A percentile compares a stretch with the other conserved stretches of the same genome.
These are phyloP conservation scores for Linnaemya tessellans DNA, from an alignment of 2,888 invertebrate genomes.

Conservation along the genomic window DNA sequence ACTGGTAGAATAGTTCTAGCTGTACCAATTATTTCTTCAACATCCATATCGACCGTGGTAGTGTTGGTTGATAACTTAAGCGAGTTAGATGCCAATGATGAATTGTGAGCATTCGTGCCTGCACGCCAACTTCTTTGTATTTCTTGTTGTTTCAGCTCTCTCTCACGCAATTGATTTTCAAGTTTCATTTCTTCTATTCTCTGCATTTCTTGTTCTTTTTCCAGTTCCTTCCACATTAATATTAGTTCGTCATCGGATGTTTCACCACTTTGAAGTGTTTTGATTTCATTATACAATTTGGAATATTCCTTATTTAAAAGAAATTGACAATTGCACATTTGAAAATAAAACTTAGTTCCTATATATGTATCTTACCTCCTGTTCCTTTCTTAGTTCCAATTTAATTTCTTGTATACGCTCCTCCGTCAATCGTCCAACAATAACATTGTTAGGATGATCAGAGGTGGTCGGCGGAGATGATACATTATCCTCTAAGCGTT, in stretches of 20 bases:
- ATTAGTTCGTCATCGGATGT: constrained; percentile 89
- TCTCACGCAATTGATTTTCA: constrained; percentile 81
- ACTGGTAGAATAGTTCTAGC: constrained; percentile 56
- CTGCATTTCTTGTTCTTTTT: constrained; percentile 88
- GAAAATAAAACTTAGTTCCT: not conserved
- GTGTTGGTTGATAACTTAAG: constrained; percentile 74
- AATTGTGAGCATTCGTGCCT: constrained; percentile 62
- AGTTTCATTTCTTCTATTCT: constrained; percentile 86
- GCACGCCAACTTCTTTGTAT: constrained; percentile 86
- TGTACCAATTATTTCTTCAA: constrained; percentile 77
- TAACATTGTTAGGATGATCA: constrained; percentile 86
- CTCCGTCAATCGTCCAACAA: constrained; percentile 89
- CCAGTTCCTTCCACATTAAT: constrained; percentile 89
- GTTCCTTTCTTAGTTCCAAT: constrained; percentile 88
- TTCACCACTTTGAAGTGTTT: constrained; percentile 83
- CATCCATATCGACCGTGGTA: constrained; percentile 79
- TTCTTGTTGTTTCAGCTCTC: constrained; percentile 87
- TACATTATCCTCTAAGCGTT: constrained; percentile 73
- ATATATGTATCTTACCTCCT: constrained; percentile 81
- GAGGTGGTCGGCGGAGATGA: constrained; percentile 77
- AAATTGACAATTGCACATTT: not conserved
- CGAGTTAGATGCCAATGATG: constrained; percentile 48
- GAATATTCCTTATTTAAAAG: constrained; percentile 85
- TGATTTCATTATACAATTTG: constrained; percentile 86
- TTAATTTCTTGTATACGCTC: constrained; percentile 92